A percentile compares a stretch with the other conserved stretches of the same genome.
Conservation (phyloP, 1,140 invertebrate species). For the Dolichoris vasculosae region DNA sequence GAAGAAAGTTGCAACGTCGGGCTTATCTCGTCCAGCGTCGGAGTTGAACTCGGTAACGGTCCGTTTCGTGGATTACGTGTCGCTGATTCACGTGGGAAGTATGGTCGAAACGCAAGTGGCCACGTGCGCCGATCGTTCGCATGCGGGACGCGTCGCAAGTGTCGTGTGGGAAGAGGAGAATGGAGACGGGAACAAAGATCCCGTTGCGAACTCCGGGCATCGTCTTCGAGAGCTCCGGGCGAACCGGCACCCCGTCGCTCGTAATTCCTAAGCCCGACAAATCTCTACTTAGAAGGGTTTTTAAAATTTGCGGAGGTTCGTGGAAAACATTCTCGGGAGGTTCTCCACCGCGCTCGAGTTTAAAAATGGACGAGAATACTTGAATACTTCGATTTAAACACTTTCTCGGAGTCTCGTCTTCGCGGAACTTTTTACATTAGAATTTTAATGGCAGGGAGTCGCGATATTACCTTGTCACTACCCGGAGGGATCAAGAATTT, state of each 20-base stretch:
- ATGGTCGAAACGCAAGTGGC: not conserved
- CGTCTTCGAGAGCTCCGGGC: not conserved
- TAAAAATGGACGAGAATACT: not conserved
- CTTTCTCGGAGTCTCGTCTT: not conserved
- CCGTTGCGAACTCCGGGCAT: too few relatives aligned
- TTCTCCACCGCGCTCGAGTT: not conserved
- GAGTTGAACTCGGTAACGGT: not conserved
- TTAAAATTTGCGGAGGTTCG: not conserved
- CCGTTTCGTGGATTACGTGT: not conserved
- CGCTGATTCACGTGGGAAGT: slow-evolving; percentile 21
- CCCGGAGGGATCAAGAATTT: not conserved
- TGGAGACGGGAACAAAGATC: not conserved
- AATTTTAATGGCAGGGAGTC: not conserved
- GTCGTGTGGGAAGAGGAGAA: not conserved
- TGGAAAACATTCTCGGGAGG: not conserved
- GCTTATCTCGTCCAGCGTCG: not conserved
- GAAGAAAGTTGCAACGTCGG: not conserved
- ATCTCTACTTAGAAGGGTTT: not conserved
- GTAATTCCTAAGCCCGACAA: not conserved
- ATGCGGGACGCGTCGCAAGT: not conserved
- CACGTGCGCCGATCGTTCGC: not conserved
- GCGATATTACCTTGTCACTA: not conserved
- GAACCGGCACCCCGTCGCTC: not conserved
- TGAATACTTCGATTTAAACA: not conserved
- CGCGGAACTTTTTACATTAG: not conserved